Base-by-base conservation (phyloP, 2,113 vertebrate species). In the Actenoides lindsayi region DNA sequence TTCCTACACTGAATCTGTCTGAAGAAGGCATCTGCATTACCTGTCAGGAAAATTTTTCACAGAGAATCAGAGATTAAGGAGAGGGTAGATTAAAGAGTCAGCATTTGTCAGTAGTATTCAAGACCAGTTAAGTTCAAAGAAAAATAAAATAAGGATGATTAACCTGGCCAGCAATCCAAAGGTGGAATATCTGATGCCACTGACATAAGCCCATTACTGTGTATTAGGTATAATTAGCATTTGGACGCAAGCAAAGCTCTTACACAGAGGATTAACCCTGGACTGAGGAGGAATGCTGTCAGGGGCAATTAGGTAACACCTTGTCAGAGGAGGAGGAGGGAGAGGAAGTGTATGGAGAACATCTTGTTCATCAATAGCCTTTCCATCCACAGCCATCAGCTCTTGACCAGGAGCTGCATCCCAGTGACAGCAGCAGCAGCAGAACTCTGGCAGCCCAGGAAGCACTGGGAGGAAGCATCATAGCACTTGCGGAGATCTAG, bases 151-250 rank as follows among this genome's bases (percentile, higher is more conserved):
- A 71, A 95, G 74, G 74, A 69, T 79, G 80, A 95, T 97, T 95
- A 96, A 85, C 41, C 68, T 92, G 83, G 50, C 59, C 74, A 84
- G 30, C 64, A 83, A 85, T 48, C 56, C 70, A n/a, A 79, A 85
- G 74, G 57, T 97, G 91, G 93, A 78, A 83, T 94, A 91, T 95
- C 91, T 96, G 97, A 96, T 12, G 91, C 74, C 95, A 94, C 24
- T 39, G 51, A 65, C 70, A 82, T 96, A 97, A 97, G 70, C 53
- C 78, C 64, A 87, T 97, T 96, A 96, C 51, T 1, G 1, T 4
- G 71, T 44, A 95, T 97, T 97, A 97, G 71, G 74, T 97, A 97
- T 97, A 97, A 97, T 97, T 97, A 97, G 73, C 89, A 92, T 88
- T 89, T 5, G 5, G 41, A 95, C 7, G 54, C 71, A 94, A 93